Base-by-base conservation (phyloP, 1,140 invertebrate genomes). In the Caerostris darwini region DNA sequence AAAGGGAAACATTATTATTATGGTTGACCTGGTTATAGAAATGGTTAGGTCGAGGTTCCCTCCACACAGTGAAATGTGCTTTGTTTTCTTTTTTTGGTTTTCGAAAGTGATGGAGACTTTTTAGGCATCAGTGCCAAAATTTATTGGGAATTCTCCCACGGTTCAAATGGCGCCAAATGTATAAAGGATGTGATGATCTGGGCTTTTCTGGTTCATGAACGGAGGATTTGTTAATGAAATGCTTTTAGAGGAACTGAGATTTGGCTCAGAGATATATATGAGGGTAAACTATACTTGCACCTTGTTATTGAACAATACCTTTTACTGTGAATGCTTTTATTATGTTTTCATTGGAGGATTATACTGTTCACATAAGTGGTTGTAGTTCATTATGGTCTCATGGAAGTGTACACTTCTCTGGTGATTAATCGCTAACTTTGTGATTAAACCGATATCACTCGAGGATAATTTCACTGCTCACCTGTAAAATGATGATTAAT, bases 41-140 rank as follows among this genome's bases (percentile, higher is more conserved):
- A 88, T 64, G 86, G 86, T 88, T 88, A 88, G 86, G 86, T 64
- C 86, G 86, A 88, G 86, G 86, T 54, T 77, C 71, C 71, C 34
- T 12, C 71, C 34, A 34, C 0, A 12, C 34, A 77, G 71, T 50
- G 71, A 77, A 77, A 77, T 7, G 34, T 7, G 50, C 4, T 77
- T 77, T 77, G 8, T 3, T 77, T 77, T 64, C 50, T 61, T 87
- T 50, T 58, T 61, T 57, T 53, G 34, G 34, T 88, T 67, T 85
- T 34, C 19, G 34, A 85, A 85, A 58, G 83, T 85, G 50, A 77
- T 34, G 71, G 34, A 10, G 10, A 19, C 53, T 87, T 88, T 87
- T 87, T 87, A 64, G 59, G 50, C 14, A 34, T 34, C 4, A 64
- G 61, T 61, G 86, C 14, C 82, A 58, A 83, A 64, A 64, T 88